Percentiles rank a stretch among this genome's conserved stretches.
Conservation (phyloP, 2,888 invertebrate genomes). For the Augiades crinisus region DNA sequence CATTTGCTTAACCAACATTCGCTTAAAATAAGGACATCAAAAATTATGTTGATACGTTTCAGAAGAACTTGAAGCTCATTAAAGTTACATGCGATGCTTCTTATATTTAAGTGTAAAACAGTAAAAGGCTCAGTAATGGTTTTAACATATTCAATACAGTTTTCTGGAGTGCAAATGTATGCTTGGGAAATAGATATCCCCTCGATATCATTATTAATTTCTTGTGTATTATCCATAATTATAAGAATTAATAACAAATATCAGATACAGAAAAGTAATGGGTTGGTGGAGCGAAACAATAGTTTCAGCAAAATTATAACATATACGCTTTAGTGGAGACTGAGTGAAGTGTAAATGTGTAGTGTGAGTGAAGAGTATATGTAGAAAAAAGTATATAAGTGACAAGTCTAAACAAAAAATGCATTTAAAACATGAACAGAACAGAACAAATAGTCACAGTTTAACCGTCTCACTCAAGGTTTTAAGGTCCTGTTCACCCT, state of each 20-base stretch:
- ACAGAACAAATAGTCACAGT: not conserved
- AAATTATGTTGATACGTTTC: not conserved
- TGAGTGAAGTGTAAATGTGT: not conserved
- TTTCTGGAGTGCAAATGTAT: constrained; percentile 1
- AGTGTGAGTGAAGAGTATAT: not conserved
- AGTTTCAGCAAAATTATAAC: not conserved
- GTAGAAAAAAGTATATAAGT: not conserved
- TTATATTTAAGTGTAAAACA: constrained; percentile 3
- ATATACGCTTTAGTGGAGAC: not conserved
- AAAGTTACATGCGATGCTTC: constrained; percentile 9
- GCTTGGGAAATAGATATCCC: not conserved
- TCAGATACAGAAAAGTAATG: not conserved
- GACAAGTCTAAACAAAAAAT: not conserved
- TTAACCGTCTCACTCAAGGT: not conserved
- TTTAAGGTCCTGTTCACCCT: not conserved
- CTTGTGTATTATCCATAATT: constrained; percentile 7
- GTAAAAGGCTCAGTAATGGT: not conserved
- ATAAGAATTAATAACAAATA: not conserved
- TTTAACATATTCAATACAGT: not conserved
- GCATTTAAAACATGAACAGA: not conserved
- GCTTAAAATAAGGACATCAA: not conserved
- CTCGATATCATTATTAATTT: constrained; percentile 6
- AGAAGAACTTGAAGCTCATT: not conserved
- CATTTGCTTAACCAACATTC: constrained; percentile 9
- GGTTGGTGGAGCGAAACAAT: not conserved